phyloP scores from a whole-genome alignment of 2,113 vertebrate genomes.

The Zonotrichia leucophrys region DNA sequence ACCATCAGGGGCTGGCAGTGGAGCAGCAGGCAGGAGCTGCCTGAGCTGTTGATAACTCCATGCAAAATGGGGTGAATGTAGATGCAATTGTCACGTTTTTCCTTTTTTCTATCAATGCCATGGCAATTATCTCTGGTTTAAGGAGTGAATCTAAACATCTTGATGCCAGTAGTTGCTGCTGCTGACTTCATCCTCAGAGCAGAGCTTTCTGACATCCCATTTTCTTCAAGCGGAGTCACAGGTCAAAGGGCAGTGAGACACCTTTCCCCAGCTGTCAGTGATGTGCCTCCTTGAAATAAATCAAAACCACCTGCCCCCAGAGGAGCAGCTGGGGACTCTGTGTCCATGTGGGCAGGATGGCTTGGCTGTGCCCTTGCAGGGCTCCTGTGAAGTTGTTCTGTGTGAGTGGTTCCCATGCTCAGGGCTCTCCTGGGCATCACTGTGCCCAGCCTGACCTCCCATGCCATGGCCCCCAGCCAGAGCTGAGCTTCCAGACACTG shows the following conservation, averaged over 20 bases:
- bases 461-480: not conserved
- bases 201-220: not conserved
- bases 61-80: not conserved
- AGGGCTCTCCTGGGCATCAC: not conserved
- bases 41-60: not conserved
- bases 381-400: not conserved
- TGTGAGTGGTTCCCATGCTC: accelerated
- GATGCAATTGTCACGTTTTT: not conserved
- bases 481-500: not conserved
- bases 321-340: not conserved
- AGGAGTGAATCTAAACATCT: not conserved
- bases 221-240: not conserved
- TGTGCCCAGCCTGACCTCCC: not conserved
- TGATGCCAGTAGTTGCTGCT: not conserved
- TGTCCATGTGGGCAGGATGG: accelerated
- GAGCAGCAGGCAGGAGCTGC: not conserved
- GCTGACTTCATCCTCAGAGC: not conserved
- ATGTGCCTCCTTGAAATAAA: not conserved
- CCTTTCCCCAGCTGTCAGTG: not conserved
- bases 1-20: not conserved
- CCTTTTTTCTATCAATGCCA: not conserved
- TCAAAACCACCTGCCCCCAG: not conserved
- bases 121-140: not conserved
- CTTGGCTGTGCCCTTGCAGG: not conserved
- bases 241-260: slow-evolving; percentile 1